Evolutionary conservation across 2,888 invertebrate species (phyloP).

Genomic region (Conistra vaccinii): DNA sequence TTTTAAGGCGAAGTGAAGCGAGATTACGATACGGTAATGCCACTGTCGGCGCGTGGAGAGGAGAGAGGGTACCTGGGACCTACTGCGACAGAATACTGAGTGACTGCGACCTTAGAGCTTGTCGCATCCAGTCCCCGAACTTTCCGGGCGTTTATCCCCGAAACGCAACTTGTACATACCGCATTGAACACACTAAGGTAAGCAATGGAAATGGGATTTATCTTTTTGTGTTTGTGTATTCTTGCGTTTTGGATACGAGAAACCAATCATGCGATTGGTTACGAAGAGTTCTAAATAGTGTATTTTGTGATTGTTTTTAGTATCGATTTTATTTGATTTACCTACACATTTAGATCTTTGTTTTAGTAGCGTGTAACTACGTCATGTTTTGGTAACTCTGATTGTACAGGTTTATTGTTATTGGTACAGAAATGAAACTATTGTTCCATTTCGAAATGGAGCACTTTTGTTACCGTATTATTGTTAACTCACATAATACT

Average conservation of each 20-base stretch:
- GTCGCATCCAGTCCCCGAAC: constrained; percentile 96
- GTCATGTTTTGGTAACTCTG: neutral
- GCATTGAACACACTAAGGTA: constrained; percentile 92
- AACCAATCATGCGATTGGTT: constrained; percentile 29
- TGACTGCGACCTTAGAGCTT: constrained; percentile 93
- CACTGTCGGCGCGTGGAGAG: constrained; percentile 93
- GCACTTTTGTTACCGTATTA: no score
- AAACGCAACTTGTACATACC: constrained; percentile 95
- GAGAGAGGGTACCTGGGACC: constrained; percentile 93
- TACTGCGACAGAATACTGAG: constrained; percentile 95
- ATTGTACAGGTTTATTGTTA: neutral
- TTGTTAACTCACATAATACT: neutral
- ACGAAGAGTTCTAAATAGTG: neutral
- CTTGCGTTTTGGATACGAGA: constrained; percentile 17
- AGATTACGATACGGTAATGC: constrained; percentile 94
- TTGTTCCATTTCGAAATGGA: constrained; percentile 12
- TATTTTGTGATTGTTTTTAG: constrained; percentile 3
- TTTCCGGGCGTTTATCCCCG: constrained; percentile 97
- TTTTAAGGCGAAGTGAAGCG: constrained; percentile 94
- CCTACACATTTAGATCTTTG: neutral
- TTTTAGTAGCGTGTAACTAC: neutral
- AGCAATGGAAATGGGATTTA: constrained; percentile 55
- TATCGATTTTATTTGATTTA: neutral
- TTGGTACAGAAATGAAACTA: neutral
- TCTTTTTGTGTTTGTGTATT: constrained; percentile 31